Percentiles rank a stretch among this genome's conserved stretches.
These are phyloP conservation scores for Neofelis nebulosa DNA, from an alignment of 2,113 vertebrate genomes.

Conservation along the genomic window DNA sequence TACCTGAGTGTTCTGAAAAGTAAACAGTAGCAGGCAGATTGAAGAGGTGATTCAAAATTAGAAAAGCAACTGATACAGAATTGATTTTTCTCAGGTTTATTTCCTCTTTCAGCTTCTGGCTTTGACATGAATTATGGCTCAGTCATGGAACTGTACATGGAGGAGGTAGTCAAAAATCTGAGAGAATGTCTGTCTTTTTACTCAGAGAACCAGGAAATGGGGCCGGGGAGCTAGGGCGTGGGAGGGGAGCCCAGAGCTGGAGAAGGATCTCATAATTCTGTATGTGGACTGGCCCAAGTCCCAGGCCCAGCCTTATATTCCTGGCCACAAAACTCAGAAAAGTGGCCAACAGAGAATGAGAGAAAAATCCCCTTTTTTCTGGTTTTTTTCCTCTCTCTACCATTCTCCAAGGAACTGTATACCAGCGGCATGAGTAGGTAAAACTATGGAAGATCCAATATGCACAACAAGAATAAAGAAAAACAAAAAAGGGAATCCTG, in stretches of 20 bases:
- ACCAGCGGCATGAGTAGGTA: neutral
- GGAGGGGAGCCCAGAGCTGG: neutral
- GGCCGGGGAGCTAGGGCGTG: neutral
- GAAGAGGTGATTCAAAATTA: neutral
- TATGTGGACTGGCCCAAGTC: neutral
- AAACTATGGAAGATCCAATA: neutral
- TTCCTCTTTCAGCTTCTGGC: neutral
- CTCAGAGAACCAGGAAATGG: neutral
- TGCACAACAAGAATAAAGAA: neutral
- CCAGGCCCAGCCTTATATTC: neutral
- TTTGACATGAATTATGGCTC: neutral
- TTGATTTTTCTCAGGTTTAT: conserved; percentile 12
- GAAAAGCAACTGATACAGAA: neutral
- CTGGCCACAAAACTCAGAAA: neutral
- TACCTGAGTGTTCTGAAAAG: neutral
- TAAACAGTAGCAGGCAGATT: neutral
- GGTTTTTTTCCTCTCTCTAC: neutral
- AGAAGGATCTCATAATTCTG: neutral
- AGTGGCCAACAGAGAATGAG: neutral
- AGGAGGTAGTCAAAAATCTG: neutral
- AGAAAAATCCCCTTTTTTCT: neutral
- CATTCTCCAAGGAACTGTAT: neutral
- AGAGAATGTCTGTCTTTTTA: neutral
- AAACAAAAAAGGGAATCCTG: neutral
- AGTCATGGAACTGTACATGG: neutral